Percentiles rank a stretch among this genome's conserved stretches.
Conservation (phyloP, 2,888 invertebrate species). For the Sminthurides aquaticus region DNA sequence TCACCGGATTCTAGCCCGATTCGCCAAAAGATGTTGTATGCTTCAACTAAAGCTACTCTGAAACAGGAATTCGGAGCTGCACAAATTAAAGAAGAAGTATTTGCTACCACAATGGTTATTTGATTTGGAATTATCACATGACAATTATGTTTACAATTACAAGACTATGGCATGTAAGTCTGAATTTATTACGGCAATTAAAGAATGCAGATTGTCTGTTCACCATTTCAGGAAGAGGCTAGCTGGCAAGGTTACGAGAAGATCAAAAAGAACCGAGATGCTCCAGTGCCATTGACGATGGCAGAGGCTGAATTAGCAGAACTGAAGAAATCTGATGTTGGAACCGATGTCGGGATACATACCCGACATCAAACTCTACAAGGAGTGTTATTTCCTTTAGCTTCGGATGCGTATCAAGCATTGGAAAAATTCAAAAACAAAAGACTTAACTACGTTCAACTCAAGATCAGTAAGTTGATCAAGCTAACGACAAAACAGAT, state of each 20-base stretch:
- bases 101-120: slow-evolving; percentile 72
- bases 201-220: too few relatives aligned
- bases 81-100: slow-evolving; percentile 88
- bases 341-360: slow-evolving; percentile 70
- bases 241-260: slow-evolving; percentile 71
- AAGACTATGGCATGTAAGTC: too few relatives aligned
- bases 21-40: slow-evolving; percentile 94
- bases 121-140: too few relatives aligned
- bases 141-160: slow-evolving; percentile 1
- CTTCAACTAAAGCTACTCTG: slow-evolving; percentile 92
- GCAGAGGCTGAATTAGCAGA: slow-evolving; percentile 79
- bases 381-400: slow-evolving; percentile 82
- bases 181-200: too few relatives aligned
- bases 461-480: slow-evolving; percentile 61
- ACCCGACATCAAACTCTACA: slow-evolving; percentile 81
- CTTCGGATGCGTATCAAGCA: slow-evolving; percentile 67
- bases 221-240: slow-evolving; percentile 63
- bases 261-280: slow-evolving; percentile 66
- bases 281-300: slow-evolving; percentile 82
- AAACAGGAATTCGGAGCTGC: slow-evolving; percentile 93
- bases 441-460: slow-evolving; percentile 79
- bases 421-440: slow-evolving; percentile 66
- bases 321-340: slow-evolving; percentile 61
- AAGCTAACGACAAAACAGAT: neutral
- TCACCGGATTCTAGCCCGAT: slow-evolving; percentile 86